Evolutionary conservation across 2,888 invertebrate species (phyloP), one percentile per base, ranked within the genome.

Genomic region (Cordilura impudica): DNA sequence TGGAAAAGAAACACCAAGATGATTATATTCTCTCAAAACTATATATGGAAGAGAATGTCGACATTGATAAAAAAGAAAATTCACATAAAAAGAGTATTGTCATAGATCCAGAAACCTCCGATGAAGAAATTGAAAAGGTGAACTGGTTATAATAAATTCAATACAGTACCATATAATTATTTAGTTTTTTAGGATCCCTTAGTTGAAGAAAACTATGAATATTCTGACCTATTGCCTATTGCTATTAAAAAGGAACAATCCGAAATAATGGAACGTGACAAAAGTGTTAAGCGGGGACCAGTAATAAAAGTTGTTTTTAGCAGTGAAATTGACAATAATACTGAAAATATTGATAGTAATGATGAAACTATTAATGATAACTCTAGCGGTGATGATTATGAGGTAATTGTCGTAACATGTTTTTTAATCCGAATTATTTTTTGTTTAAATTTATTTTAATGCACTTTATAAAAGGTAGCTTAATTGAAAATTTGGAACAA

Each of bases 141-240:
- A 8, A 31, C 3, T 31, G 8, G 2, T 31, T 10, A 31, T 10
- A 10, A 31, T 10, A 31, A 10, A 2, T 31, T 10, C 10, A 31
- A 4, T 31, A 4, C 8, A 39, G n/a, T n/a, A 39, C n/a, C 4
- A 47, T 14, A 49, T 8, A 14, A 4, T 14, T 58, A 16, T 6
- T 16, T 49, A 16, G 18, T 6, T 53, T 53, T 1, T 21, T 49
- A 78, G 78, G 78, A 78, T 70, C 78, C 73, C n/a, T 63, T 78
- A n/a, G 39, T 65, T 39, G 73, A 74, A 58, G 45, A 31, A 12
- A 14, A 47, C 29, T 74, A 21, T 29, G 29, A 58, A 7, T 65
- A 21, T 8, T 26, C 10, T 19, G 78, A 26, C 5, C 10, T 65
- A 2, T 16, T 23, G 2, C 47, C 61, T 4, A 5, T 18, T 14